Evolutionary conservation across 2,888 invertebrate genomes (phyloP).

Genomic region (Napeogenes sylphis): DNA sequence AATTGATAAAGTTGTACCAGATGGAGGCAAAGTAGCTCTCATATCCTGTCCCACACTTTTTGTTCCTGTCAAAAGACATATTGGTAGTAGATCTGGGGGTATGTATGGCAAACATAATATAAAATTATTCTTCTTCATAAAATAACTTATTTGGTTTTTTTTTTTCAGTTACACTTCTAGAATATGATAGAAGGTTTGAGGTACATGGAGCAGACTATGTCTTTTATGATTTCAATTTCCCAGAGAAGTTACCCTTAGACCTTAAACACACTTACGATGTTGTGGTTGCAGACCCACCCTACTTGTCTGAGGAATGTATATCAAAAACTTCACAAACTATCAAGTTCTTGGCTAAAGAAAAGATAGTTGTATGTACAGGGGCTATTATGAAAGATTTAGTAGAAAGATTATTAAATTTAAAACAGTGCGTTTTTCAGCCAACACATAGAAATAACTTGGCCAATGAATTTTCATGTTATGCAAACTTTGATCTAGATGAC

Average conservation of each 20-base stretch:
- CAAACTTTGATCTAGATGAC: conserved; percentile 88
- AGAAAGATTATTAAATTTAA: conserved; percentile 78
- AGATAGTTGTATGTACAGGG: conserved; percentile 93
- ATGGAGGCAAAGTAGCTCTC: conserved; percentile 84
- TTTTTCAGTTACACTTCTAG: conserved; percentile 84
- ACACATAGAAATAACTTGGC: conserved; percentile 92
- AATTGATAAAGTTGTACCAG: conserved; percentile 74
- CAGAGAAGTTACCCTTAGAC: conserved; percentile 81
- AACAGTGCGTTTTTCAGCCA: conserved; percentile 85
- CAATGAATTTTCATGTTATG: conserved; percentile 94
- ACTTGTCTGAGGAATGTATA: conserved; percentile 94
- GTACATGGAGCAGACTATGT: conserved; percentile 87
- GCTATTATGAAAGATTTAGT: conserved; percentile 87
- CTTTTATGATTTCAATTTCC: conserved; percentile 91
- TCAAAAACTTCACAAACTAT: conserved; percentile 89
- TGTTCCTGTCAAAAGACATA: conserved; percentile 77
- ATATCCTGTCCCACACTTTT: conserved; percentile 94
- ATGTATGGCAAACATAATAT: conserved; percentile 16
- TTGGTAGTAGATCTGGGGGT: conserved; percentile 71
- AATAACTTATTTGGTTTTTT: conserved; percentile 6
- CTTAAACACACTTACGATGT: conserved; percentile 83
- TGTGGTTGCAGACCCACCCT: conserved; percentile 96
- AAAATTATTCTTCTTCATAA: background rate
- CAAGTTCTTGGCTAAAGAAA: conserved; percentile 83
- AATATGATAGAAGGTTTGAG: conserved; percentile 91